Base-by-base conservation (phyloP, 2,113 vertebrate genomes). In the Odontophorus gujanensis region DNA sequence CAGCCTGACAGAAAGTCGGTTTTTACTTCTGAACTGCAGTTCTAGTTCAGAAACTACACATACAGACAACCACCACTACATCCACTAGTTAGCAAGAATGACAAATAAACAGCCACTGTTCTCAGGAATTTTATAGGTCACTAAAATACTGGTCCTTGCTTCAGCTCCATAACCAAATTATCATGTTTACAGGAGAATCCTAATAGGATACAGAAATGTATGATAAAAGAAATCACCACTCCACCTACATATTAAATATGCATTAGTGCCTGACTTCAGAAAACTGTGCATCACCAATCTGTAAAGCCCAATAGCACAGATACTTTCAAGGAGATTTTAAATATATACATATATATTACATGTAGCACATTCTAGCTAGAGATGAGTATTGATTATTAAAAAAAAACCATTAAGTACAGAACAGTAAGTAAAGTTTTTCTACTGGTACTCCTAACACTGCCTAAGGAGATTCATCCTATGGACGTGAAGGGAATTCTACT, bases 171-270 rank as follows among this genome's bases (percentile, higher is more conserved):
- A 14, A 51, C 59, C 58, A 89, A 47, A 11, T 0, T 11, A 28
- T n/a, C 45, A 65, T 0, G 0, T 36, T 71, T 75, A 18, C 24
- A 43, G 42, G 82, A 40, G 38, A 68, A 30, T 34, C 8, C 28
- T 55, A 68, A n/a, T 0, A 32, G 26, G 42, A 82, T 25, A 19
- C 32, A 25, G 71, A 47, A 72, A 71, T 3, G 36, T 9, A 25
- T 2, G 11, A 55, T 12, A 57, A 3, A 57, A 50, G n/a, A 75
- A 53, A 80, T 53, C 36, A 59, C 20, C 30, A 19, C 13, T 77
- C 10, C 51, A 63, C 6, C 26, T 55, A 19, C 1, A 1, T 36
- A 38, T 82, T 30, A 78, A 71, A 85, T 22, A 74, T 0, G 0
- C 21, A 59, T 30, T 45, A 82, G 32, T 28, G 50, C 15, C 51